Evolutionary conservation across 2,888 invertebrate species (phyloP).

Genomic region (Tetragonula carbonaria): DNA sequence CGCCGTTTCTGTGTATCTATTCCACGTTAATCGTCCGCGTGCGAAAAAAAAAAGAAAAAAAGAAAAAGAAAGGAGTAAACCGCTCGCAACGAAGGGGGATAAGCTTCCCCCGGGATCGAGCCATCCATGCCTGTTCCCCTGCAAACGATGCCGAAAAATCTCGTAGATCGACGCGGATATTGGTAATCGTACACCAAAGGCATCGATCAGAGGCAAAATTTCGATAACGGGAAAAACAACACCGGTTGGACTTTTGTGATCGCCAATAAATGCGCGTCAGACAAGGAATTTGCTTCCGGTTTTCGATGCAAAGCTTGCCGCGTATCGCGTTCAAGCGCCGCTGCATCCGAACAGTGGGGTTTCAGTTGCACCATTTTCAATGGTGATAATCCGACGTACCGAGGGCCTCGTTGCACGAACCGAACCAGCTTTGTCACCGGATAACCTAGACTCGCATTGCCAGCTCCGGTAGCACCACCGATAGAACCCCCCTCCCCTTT

Average conservation of each 20-base stretch:
- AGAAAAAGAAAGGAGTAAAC: too few species aligned
- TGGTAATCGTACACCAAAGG: slow-evolving; percentile 36
- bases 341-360: slow-evolving; percentile 82
- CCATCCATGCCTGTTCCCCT: background rate
- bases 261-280: slow-evolving; percentile 65
- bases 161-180: background rate
- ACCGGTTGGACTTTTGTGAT: slow-evolving; percentile 51
- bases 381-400: slow-evolving; percentile 80
- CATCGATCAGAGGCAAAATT: slow-evolving; percentile 38
- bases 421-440: slow-evolving; percentile 83
- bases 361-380: slow-evolving; percentile 83
- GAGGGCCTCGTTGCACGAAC: slow-evolving; percentile 75
- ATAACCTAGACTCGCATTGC: slow-evolving; percentile 82
- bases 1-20: slow-evolving; percentile 37
- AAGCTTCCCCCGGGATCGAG: too few species aligned
- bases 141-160: slow-evolving; percentile 15
- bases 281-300: slow-evolving; percentile 76
- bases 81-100: too few species aligned
- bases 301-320: slow-evolving; percentile 70
- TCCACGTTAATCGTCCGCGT: slow-evolving; percentile 21
- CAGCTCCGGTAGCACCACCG: slow-evolving; percentile 76
- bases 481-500: slow-evolving; percentile 67
- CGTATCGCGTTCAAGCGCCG: slow-evolving; percentile 83
- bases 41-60: background rate
- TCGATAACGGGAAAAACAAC: slow-evolving; percentile 39